phyloP scores from a whole-genome alignment of 2,888 invertebrate species.

The Nipponacmea schrenckii region DNA sequence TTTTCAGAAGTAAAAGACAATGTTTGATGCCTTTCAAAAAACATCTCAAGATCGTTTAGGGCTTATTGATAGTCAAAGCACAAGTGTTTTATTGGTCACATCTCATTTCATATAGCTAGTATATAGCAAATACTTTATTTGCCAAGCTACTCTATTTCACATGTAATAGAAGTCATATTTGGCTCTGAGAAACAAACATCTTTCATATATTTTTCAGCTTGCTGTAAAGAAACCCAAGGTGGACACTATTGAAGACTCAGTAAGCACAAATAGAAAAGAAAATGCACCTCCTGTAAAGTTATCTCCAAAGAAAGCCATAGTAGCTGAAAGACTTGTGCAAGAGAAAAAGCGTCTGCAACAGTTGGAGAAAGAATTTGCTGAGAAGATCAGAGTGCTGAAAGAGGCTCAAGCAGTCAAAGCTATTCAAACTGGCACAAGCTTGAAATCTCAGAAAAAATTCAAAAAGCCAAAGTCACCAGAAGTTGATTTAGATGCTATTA shows the following conservation, averaged over 20 bases:
- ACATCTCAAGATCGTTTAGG: too few species aligned
- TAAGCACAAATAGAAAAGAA: conserved; percentile 12
- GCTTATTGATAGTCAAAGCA: too few species aligned
- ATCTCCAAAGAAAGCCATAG: conserved; percentile 13
- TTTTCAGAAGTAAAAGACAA: too few species aligned
- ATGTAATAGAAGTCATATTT: too few species aligned
- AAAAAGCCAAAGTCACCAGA: conserved; percentile 20
- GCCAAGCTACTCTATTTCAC: too few species aligned
- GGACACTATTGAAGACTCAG: neutral
- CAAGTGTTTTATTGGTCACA: too few species aligned
- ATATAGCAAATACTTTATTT: too few species aligned
- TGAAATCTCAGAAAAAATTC: conserved; percentile 2
- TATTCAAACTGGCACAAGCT: neutral
- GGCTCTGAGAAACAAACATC: too few species aligned
- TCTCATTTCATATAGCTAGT: too few species aligned
- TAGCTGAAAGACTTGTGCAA: conserved; percentile 30
- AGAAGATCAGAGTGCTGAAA: conserved; percentile 45
- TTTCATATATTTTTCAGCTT: conserved; percentile 22
- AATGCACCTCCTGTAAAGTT: conserved; percentile 11
- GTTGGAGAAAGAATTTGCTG: conserved; percentile 46
- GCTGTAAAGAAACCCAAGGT: conserved; percentile 17
- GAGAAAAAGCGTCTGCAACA: conserved; percentile 48
- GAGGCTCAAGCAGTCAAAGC: conserved; percentile 26
- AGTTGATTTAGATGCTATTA: conserved; percentile 40
- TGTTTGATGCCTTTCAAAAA: too few species aligned